Conservation (phyloP, 53 echinoderm and acorn worm genomes). For the Paracentrotus lividus region DNA sequence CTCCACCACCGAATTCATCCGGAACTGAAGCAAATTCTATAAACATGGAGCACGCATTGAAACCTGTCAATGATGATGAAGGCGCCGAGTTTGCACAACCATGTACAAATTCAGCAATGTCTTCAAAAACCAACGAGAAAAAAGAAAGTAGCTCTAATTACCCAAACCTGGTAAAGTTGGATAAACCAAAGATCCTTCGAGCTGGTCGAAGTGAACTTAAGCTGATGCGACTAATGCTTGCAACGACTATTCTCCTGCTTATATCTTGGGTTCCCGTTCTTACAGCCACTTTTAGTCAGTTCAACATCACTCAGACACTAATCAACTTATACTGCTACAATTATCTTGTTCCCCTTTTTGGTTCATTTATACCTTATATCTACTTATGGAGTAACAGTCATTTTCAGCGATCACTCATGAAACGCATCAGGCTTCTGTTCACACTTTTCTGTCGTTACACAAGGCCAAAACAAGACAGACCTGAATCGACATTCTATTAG, state of each 20-base stretch:
- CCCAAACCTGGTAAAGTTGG: not conserved
- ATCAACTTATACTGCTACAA: not conserved
- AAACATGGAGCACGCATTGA: not conserved
- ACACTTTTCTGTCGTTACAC: not conserved
- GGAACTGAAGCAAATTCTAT: not conserved
- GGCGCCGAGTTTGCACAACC: not conserved
- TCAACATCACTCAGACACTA: not conserved
- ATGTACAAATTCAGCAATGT: not conserved
- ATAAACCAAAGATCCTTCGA: not conserved
- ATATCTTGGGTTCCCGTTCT: constrained; percentile 31
- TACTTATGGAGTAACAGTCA: constrained; percentile 51
- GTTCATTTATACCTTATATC: constrained; percentile 14
- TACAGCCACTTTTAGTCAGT: not conserved
- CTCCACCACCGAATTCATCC: not conserved
- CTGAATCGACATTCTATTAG: constrained; percentile 15
- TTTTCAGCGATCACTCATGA: constrained; percentile 4
- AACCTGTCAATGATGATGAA: not conserved
- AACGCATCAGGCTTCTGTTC: not conserved
- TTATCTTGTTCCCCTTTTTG: constrained; percentile 3
- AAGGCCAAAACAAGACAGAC: not conserved
- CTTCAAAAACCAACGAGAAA: not conserved
- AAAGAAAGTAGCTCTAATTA: not conserved
- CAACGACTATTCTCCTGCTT: not conserved
- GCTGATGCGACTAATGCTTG: constrained; percentile 38
- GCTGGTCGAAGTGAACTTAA: constrained; percentile 51